Conservation (phyloP, 2,113 vertebrate genomes). For the Entosphenus tridentatus region DNA sequence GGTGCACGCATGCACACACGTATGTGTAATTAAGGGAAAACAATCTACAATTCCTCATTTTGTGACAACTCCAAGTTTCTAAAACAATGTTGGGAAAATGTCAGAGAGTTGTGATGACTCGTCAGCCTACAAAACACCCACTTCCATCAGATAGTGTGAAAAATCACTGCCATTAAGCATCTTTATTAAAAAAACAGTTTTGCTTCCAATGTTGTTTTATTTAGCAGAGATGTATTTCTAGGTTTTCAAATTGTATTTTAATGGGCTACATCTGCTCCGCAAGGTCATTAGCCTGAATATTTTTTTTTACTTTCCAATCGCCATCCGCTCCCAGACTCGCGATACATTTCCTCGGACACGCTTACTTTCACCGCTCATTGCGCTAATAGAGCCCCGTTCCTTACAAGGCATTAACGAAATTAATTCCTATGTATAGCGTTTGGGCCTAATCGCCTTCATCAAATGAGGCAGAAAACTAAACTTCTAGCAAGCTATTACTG, state of each 20-base stretch:
- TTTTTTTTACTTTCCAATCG: conserved; percentile 2
- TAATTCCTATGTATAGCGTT: conserved; percentile 5
- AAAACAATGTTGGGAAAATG: too few species aligned
- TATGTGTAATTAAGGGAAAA: too few species aligned
- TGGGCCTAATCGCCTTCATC: conserved; percentile 5
- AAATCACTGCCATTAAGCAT: too few species aligned
- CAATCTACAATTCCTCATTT: too few species aligned
- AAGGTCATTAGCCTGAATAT: background rate
- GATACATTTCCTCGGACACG: conserved; percentile 6
- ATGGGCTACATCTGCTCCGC: conserved; percentile 5
- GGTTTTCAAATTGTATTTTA: conserved; percentile 6
- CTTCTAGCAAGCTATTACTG: conserved; percentile 3
- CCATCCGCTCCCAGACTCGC: conserved; percentile 1
- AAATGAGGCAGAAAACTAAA: conserved; percentile 7
- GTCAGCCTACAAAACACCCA: too few species aligned
- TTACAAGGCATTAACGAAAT: conserved; percentile 7
- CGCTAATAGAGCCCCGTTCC: conserved; percentile 6
- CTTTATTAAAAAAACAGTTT: too few species aligned
- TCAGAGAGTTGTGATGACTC: too few species aligned
- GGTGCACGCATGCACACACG: too few species aligned
- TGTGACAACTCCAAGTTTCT: too few species aligned
- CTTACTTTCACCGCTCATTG: conserved; percentile 6
- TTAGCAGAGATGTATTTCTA: background rate
- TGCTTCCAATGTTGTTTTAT: background rate
- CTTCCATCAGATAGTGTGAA: too few species aligned